Percentiles rank a stretch among this genome's conserved stretches.
Evolutionary conservation across 2,888 invertebrate species (phyloP).

Genomic region (Keiferia lycopersicella): DNA sequence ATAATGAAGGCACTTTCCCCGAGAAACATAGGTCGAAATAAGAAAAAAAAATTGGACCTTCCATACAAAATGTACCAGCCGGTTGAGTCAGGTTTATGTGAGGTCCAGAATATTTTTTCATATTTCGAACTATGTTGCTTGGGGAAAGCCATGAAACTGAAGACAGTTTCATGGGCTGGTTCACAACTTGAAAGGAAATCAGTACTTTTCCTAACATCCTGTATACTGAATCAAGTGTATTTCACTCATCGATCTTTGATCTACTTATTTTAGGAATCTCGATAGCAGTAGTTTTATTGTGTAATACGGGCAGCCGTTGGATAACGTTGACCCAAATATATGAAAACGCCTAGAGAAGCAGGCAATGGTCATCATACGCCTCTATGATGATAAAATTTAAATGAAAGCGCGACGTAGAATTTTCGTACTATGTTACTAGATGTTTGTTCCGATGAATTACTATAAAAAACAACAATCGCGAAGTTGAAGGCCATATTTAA

Average conservation of each 20-base stretch:
- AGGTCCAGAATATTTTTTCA: too few species aligned
- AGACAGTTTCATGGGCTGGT: too few species aligned
- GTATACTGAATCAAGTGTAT: background rate
- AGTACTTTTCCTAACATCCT: background rate
- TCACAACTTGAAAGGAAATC: too few species aligned
- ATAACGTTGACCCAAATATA: too few species aligned
- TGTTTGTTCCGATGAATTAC: background rate
- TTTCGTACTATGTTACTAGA: background rate
- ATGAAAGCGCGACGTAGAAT: background rate
- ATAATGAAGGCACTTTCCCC: background rate
- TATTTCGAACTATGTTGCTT: too few species aligned
- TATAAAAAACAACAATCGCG: conserved; percentile 1
- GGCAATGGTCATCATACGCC: too few species aligned
- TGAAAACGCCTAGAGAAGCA: too few species aligned
- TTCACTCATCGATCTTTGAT: background rate
- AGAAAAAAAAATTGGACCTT: too few species aligned
- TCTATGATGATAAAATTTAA: background rate
- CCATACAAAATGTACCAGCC: too few species aligned
- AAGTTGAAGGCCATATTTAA: background rate
- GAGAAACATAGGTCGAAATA: too few species aligned
- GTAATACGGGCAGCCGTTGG: background rate
- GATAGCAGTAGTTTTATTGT: background rate
- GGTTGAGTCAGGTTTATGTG: too few species aligned
- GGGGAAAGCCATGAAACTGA: too few species aligned
- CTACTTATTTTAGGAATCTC: background rate